Conservation (phyloP, 2,797 vertebrate species). For the Carapus acus region DNA sequence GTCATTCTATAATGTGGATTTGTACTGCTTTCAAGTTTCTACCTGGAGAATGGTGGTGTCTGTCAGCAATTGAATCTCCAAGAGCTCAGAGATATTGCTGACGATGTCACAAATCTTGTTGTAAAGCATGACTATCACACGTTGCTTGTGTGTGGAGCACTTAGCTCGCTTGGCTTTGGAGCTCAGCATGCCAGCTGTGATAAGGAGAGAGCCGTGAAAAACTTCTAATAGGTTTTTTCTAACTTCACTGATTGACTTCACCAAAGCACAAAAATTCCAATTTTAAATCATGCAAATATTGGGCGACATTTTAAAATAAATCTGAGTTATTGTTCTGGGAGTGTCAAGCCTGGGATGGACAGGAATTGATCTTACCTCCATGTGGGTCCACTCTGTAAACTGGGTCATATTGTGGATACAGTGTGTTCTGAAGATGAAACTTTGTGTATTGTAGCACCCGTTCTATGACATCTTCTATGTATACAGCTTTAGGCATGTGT, state of each 20-base stretch:
- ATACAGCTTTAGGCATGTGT: conserved; percentile 98
- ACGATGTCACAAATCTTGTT: conserved; percentile 98
- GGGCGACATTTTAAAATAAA: background rate
- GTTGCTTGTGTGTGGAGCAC: conserved; percentile 94
- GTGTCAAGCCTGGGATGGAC: background rate
- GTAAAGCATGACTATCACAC: conserved; percentile 96
- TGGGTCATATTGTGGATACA: conserved; percentile 97
- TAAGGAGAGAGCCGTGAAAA: background rate
- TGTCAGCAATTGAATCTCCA: conserved; percentile 95
- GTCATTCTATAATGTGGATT: too few species aligned
- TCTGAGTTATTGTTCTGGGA: background rate
- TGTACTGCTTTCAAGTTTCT: too few species aligned
- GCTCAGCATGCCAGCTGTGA: conserved; percentile 85
- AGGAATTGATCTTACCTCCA: conserved; percentile 72
- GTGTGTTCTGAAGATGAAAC: conserved; percentile 95
- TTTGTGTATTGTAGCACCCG: conserved; percentile 94
- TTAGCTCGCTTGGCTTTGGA: conserved; percentile 95
- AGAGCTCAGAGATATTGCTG: conserved; percentile 90
- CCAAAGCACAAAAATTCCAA: too few species aligned
- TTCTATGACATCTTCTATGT: conserved; percentile 98
- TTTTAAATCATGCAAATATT: too few species aligned
- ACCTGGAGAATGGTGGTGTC: conserved; percentile 98
- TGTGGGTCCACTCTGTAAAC: conserved; percentile 95
- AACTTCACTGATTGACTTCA: too few species aligned
- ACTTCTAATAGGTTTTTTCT: background rate